Evolutionary conservation across 2,797 vertebrate genomes (phyloP).

Genomic region (Ctenopoma kingsleyae): DNA sequence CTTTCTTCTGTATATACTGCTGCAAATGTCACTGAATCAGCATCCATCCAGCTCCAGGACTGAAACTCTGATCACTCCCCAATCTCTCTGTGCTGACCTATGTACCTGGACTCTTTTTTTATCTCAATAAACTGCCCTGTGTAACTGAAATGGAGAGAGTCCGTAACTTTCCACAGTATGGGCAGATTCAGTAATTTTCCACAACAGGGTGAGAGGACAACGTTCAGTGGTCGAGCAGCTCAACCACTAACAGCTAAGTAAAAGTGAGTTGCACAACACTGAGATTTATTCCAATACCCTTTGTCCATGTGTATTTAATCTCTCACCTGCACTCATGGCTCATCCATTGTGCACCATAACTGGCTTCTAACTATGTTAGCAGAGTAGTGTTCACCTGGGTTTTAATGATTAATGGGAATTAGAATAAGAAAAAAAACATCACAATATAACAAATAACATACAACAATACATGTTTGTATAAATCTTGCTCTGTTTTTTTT

Average conservation of each 20-base stretch:
- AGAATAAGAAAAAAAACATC: neutral
- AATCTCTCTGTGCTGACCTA: neutral
- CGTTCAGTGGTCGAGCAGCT: conserved; percentile 30
- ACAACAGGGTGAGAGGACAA: conserved; percentile 32
- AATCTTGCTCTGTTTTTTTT: too few relatives aligned
- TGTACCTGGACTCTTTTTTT: neutral
- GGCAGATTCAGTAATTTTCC: conserved; percentile 39
- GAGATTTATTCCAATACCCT: conserved; percentile 3
- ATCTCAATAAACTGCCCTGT: neutral
- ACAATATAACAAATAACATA: too few relatives aligned
- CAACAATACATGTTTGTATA: too few relatives aligned
- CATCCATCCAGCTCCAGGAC: neutral
- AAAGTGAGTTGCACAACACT: conserved; percentile 29
- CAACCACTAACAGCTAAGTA: conserved; percentile 4
- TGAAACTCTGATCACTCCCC: neutral
- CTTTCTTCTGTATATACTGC: too few relatives aligned
- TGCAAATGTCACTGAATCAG: too few relatives aligned
- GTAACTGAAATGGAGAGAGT: conserved; percentile 12
- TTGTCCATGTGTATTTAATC: conserved; percentile 4
- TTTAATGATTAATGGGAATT: neutral
- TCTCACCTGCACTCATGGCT: neutral
- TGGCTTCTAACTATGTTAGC: too few relatives aligned
- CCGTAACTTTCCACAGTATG: conserved; percentile 28
- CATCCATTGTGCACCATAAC: too few relatives aligned
- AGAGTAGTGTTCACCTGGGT: neutral